Evolutionary conservation across 2,888 invertebrate species (phyloP).

Genomic region (Muscina levida): DNA sequence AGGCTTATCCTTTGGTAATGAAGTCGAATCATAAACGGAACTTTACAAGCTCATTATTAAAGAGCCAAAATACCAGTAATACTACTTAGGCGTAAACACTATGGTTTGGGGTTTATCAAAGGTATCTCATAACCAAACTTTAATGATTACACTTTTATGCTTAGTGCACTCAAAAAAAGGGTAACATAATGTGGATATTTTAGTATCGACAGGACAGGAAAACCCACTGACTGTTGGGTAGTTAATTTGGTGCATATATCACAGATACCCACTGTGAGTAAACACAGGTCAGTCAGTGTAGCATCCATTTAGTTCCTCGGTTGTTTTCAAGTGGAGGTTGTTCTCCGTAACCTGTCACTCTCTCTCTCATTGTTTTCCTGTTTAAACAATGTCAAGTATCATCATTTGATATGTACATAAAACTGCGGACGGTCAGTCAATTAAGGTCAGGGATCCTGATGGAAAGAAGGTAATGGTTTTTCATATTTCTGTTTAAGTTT

Average conservation of each 20-base stretch:
- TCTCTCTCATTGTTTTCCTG: neutral
- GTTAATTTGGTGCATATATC: slow-evolving; percentile 33
- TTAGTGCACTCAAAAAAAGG: neutral
- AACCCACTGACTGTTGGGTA: slow-evolving; percentile 28
- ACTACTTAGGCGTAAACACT: neutral
- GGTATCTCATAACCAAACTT: too few species aligned
- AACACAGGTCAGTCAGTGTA: neutral
- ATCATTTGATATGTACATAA: slow-evolving; percentile 28
- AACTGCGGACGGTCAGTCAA: slow-evolving; percentile 16
- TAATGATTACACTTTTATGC: too few species aligned
- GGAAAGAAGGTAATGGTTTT: neutral
- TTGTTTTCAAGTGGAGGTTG: too few species aligned
- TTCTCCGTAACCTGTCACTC: too few species aligned
- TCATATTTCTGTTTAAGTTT: neutral
- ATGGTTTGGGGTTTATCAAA: neutral
- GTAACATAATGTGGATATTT: neutral
- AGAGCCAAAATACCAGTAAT: neutral
- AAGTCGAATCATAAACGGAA: slow-evolving; percentile 19
- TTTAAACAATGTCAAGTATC: neutral
- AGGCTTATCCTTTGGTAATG: slow-evolving; percentile 4
- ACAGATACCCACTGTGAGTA: neutral
- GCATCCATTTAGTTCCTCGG: neutral
- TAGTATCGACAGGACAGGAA: slow-evolving; percentile 28
- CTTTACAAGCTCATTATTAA: slow-evolving; percentile 30
- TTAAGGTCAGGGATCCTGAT: slow-evolving; percentile 5